phyloP scores from a whole-genome alignment of 2,797 vertebrate genomes.

The Amphiprion clarkii region DNA sequence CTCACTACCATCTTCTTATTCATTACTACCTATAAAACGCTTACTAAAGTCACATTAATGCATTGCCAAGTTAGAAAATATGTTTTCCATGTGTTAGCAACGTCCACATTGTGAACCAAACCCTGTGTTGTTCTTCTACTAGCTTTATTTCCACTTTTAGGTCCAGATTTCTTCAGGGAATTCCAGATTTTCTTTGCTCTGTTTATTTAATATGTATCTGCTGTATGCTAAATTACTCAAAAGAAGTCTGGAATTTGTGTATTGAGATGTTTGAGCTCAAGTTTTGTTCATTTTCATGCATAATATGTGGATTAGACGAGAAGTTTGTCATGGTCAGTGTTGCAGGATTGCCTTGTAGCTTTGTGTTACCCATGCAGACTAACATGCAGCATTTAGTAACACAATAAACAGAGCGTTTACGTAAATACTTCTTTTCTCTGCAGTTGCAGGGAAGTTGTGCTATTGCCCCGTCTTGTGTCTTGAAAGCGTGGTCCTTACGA shows the following conservation, averaged over 20 bases:
- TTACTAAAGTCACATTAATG: neutral
- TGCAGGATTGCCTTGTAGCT: neutral
- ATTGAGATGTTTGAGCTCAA: neutral
- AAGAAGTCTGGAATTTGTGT: neutral
- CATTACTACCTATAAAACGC: neutral
- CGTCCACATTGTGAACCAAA: neutral
- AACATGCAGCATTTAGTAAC: neutral
- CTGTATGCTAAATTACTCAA: neutral
- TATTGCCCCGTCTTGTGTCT: neutral
- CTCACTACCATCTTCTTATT: neutral
- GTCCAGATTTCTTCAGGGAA: too few relatives aligned
- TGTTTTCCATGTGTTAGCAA: neutral
- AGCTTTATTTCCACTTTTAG: neutral
- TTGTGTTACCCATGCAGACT: neutral
- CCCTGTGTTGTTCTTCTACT: neutral
- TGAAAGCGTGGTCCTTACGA: neutral
- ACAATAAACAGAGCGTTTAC: neutral
- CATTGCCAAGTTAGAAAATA: neutral
- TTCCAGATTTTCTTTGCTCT: neutral
- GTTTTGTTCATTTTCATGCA: neutral
- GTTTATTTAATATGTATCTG: neutral
- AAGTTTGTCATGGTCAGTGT: neutral
- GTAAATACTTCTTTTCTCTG: slow-evolving; percentile 4
- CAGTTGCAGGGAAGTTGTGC: neutral
- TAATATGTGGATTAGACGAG: neutral